A percentile compares a stretch with the other conserved stretches of the same genome.
phyloP scores from a whole-genome alignment of 2,797 vertebrate genomes.

The Tachyglossus aculeatus region DNA sequence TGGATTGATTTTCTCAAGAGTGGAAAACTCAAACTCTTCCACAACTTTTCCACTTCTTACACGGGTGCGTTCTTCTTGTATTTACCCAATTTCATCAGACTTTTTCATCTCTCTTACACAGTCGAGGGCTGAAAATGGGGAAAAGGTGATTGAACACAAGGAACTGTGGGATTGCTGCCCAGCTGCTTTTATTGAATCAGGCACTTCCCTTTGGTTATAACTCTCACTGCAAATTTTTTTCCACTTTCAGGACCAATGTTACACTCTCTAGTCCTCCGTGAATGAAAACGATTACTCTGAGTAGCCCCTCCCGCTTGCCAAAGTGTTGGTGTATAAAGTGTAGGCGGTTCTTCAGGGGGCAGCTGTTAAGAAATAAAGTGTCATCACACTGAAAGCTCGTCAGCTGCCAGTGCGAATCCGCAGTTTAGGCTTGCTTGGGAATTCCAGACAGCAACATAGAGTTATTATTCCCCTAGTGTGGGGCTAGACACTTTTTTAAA shows the following conservation, averaged over 20 bases:
- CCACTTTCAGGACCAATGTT: not conserved
- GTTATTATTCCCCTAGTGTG: conserved; percentile 13
- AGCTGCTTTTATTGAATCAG: conserved; percentile 24
- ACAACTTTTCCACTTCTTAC: not conserved
- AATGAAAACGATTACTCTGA: not conserved
- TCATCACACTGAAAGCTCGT: conserved; percentile 10
- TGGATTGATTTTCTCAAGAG: too few relatives aligned
- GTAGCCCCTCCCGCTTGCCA: not conserved
- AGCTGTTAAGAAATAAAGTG: conserved; percentile 20
- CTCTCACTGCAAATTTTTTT: conserved; percentile 7
- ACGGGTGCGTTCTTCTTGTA: too few relatives aligned
- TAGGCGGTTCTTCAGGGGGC: conserved; percentile 27
- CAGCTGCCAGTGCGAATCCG: conserved; percentile 5
- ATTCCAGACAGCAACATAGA: conserved; percentile 20
- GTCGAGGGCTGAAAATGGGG: not conserved
- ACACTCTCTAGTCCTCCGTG: conserved; percentile 3
- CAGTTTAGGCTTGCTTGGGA: conserved; percentile 31
- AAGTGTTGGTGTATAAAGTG: conserved; percentile 20
- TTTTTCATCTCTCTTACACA: too few relatives aligned
- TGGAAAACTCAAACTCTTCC: too few relatives aligned
- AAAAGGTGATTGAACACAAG: not conserved
- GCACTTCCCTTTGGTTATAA: conserved; percentile 16
- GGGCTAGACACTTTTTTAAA: conserved; percentile 13
- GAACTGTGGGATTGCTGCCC: not conserved
- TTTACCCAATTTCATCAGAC: too few relatives aligned